Percentiles rank a stretch among this genome's conserved stretches.
Conservation (phyloP, 1,140 invertebrate genomes). For the Melanaphis sacchari region DNA sequence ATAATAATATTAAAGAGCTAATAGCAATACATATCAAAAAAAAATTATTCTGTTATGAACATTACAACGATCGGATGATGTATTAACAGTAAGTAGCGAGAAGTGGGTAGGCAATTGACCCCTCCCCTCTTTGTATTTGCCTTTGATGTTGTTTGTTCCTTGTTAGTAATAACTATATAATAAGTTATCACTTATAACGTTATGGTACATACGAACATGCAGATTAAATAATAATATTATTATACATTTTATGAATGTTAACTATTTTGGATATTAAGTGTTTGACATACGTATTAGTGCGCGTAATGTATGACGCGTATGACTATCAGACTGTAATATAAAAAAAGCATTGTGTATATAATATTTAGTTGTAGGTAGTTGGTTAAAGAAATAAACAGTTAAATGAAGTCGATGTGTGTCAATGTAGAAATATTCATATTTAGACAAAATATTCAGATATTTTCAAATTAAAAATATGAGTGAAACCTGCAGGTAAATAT, state of each 20-base stretch:
- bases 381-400: neutral
- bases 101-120: no score
- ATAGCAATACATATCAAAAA: no score
- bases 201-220: neutral
- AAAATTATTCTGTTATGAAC: no score
- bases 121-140: no score
- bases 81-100: no score
- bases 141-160: no score
- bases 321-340: slow-evolving; percentile 1
- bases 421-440: neutral
- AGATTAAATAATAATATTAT: neutral
- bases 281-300: neutral
- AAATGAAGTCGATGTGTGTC: neutral
- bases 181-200: neutral
- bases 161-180: neutral
- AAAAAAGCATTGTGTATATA: neutral
- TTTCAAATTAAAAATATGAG: neutral
- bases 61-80: no score
- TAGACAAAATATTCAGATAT: neutral
- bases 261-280: neutral
- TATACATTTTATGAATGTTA: neutral
- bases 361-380: neutral
- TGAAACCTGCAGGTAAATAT: neutral
- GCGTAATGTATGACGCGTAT: neutral
- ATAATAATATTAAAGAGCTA: no score